These are phyloP conservation scores for Pseudocheirus occidentalis DNA, from an alignment of 2,797 vertebrate genomes.

Conservation along the genomic window DNA sequence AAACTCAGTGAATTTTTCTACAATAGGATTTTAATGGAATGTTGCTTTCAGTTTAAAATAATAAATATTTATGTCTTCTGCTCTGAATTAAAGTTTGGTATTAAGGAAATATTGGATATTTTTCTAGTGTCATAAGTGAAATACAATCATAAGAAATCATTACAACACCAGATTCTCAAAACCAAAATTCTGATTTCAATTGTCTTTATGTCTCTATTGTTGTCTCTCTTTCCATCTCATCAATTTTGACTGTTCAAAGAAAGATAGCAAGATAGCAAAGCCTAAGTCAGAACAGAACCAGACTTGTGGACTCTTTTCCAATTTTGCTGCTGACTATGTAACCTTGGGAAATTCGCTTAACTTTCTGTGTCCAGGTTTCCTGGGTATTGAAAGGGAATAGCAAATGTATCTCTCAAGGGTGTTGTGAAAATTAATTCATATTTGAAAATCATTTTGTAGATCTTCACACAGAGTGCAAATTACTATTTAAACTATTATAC, in stretches of 20 bases:
- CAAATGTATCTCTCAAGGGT: neutral
- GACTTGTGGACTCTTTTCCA: neutral
- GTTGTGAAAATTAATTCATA: slow-evolving; percentile 42
- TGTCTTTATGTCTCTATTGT: neutral
- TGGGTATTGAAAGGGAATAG: slow-evolving; percentile 47
- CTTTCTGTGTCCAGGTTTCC: slow-evolving; percentile 4
- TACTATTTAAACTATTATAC: slow-evolving; percentile 44
- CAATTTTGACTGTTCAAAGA: slow-evolving; percentile 30
- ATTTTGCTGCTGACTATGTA: slow-evolving; percentile 10
- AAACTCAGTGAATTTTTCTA: neutral
- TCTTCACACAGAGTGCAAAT: slow-evolving; percentile 3
- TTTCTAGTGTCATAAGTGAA: neutral
- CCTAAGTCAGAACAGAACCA: neutral
- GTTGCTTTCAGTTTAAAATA: neutral
- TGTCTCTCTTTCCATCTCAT: neutral
- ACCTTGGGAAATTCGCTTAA: slow-evolving; percentile 54
- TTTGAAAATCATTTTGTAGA: slow-evolving; percentile 36
- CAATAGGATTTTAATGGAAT: neutral
- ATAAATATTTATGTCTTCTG: neutral
- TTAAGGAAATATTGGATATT: neutral
- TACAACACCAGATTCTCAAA: neutral
- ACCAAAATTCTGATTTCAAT: neutral
- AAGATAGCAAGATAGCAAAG: neutral
- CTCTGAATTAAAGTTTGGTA: neutral
- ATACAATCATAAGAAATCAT: neutral